These are phyloP conservation scores for Nixonia krombeini DNA, from an alignment of 1,140 invertebrate species.

Conservation along the genomic window DNA sequence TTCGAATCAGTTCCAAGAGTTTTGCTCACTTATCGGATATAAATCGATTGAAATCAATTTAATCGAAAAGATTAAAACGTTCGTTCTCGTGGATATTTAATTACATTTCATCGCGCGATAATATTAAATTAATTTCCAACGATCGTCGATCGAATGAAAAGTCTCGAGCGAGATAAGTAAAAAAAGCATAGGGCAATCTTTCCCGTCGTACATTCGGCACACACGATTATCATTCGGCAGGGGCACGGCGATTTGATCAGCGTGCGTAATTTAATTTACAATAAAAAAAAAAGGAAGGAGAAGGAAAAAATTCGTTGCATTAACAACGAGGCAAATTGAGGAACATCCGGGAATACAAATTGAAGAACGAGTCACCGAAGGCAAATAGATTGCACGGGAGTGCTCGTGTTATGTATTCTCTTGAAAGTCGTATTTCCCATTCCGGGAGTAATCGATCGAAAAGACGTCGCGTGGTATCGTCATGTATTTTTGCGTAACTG, in stretches of 20 bases:
- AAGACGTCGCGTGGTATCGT: not conserved
- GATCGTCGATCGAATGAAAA: too few species aligned
- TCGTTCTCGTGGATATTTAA: too few species aligned
- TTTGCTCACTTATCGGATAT: too few species aligned
- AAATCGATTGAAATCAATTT: too few species aligned
- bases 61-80: too few species aligned
- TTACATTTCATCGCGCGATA: too few species aligned
- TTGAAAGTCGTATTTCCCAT: not conserved
- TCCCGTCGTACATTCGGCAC: slow-evolving; percentile 4
- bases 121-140: too few species aligned
- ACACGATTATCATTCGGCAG: slow-evolving; percentile 19
- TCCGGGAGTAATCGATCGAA: not conserved
- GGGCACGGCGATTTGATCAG: slow-evolving; percentile 14
- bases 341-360: slow-evolving; percentile 24
- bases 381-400: slow-evolving; percentile 1
- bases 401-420: not conserved
- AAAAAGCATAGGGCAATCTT: slow-evolving; percentile 8
- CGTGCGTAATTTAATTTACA: slow-evolving; percentile 18
- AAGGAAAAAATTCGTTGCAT: slow-evolving; percentile 35
- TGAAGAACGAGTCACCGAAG: not conserved
- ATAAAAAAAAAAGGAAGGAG: too few species aligned
- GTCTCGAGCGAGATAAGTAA: too few species aligned
- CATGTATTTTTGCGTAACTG: too few species aligned
- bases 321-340: slow-evolving; percentile 22
- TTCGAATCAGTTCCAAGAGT: too few species aligned